These are phyloP conservation scores for Pogona vitticeps DNA, from an alignment of 2,113 vertebrate genomes.

Conservation along the genomic window DNA sequence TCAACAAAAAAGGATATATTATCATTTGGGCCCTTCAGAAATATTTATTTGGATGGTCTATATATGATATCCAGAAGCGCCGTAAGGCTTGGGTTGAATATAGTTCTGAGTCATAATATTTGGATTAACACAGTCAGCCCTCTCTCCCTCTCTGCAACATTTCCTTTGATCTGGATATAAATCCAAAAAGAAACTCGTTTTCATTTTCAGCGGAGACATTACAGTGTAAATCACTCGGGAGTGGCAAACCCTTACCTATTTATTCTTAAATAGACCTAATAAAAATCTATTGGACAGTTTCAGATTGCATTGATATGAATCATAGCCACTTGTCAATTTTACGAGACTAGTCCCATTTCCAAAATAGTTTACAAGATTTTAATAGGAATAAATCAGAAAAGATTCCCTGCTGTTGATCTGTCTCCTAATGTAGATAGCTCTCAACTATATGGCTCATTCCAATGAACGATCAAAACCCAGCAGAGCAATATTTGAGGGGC, in stretches of 20 bases:
- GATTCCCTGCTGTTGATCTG: background rate
- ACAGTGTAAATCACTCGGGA: background rate
- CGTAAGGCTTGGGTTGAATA: background rate
- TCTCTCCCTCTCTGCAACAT: background rate
- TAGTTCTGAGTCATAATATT: background rate
- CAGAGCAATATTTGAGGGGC: background rate
- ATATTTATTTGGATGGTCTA: too few species aligned
- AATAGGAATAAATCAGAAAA: background rate
- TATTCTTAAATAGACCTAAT: slow-evolving; percentile 1
- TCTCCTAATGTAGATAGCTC: background rate
- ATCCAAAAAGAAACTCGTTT: background rate
- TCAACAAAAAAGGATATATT: rapidly evolving
- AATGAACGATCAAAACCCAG: background rate
- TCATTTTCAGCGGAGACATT: background rate
- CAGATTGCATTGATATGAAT: background rate
- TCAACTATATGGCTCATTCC: background rate
- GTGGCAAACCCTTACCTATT: background rate
- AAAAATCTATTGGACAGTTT: slow-evolving; percentile 9
- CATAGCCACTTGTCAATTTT: slow-evolving; percentile 3
- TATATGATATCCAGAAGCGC: background rate
- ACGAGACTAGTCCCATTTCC: background rate
- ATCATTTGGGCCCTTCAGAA: background rate
- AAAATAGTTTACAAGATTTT: slow-evolving; percentile 1
- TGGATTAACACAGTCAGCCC: background rate
- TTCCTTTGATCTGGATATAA: slow-evolving; percentile 4